Percentiles rank a stretch among this genome's conserved stretches.
These are phyloP conservation scores for Acronicta alni DNA, from an alignment of 2,888 invertebrate species.

Conservation along the genomic window DNA sequence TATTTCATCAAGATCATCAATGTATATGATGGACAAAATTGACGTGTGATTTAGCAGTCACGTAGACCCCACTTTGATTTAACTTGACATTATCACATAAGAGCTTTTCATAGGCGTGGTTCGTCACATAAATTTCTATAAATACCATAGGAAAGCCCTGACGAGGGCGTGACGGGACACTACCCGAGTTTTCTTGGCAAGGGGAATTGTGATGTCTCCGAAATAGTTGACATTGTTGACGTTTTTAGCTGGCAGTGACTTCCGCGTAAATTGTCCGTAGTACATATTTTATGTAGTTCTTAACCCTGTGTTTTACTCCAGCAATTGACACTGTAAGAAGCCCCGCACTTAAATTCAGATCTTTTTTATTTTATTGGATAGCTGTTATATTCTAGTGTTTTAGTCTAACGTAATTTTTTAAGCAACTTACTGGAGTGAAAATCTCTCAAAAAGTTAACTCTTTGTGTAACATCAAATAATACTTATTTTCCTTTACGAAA, in stretches of 20 bases:
- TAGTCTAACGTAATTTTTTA: too few relatives aligned
- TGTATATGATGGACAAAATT: too few relatives aligned
- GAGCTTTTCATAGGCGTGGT: slow-evolving; percentile 24
- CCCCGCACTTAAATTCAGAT: background rate
- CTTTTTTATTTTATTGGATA: background rate
- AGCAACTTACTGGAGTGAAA: too few relatives aligned
- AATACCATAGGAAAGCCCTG: slow-evolving; percentile 71
- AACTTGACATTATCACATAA: slow-evolving; percentile 32
- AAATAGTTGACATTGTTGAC: slow-evolving; percentile 82
- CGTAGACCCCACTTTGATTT: slow-evolving; percentile 1
- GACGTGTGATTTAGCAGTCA: background rate
- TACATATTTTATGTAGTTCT: slow-evolving; percentile 17
- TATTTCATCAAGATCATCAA: too few relatives aligned
- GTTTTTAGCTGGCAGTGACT: slow-evolving; percentile 72
- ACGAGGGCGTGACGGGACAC: slow-evolving; percentile 66
- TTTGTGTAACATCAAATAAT: background rate
- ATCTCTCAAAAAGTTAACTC: too few relatives aligned
- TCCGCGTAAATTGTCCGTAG: slow-evolving; percentile 68
- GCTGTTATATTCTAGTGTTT: background rate
- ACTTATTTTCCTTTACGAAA: too few relatives aligned
- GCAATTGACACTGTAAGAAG: slow-evolving; percentile 26
- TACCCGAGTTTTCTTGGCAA: slow-evolving; percentile 68
- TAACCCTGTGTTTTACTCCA: slow-evolving; percentile 29
- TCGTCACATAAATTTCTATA: slow-evolving; percentile 58
- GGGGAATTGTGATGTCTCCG: slow-evolving; percentile 69